These are phyloP conservation scores for Aelia acuminata DNA, from an alignment of 2,888 invertebrate genomes.

Conservation along the genomic window DNA sequence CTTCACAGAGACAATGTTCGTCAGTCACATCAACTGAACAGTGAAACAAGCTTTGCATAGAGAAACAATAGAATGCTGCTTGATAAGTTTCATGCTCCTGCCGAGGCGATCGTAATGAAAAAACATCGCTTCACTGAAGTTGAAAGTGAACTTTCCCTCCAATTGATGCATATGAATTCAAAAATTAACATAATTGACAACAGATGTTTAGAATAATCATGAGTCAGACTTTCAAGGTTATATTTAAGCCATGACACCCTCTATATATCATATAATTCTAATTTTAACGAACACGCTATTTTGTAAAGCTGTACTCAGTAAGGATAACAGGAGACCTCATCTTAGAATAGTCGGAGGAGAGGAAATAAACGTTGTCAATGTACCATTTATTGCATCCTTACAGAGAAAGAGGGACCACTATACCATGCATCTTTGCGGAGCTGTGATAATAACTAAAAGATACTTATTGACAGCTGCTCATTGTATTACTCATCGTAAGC, in stretches of 20 bases:
- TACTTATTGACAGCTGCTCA: conserved; percentile 13
- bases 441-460: background rate
- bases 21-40: too few species aligned
- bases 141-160: background rate
- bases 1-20: too few species aligned
- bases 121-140: too few species aligned
- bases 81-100: too few species aligned
- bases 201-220: too few species aligned
- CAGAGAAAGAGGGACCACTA: background rate
- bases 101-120: too few species aligned
- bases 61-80: too few species aligned
- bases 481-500: background rate
- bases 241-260: background rate
- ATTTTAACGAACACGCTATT: background rate
- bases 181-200: background rate
- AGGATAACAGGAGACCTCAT: background rate
- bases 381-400: background rate
- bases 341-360: background rate
- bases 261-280: background rate
- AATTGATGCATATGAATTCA: background rate
- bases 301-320: background rate
- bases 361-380: background rate
- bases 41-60: too few species aligned
- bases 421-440: background rate
- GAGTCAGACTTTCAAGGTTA: background rate